Conservation (phyloP, 1,140 invertebrate genomes). For the Leptinotarsa texana region DNA sequence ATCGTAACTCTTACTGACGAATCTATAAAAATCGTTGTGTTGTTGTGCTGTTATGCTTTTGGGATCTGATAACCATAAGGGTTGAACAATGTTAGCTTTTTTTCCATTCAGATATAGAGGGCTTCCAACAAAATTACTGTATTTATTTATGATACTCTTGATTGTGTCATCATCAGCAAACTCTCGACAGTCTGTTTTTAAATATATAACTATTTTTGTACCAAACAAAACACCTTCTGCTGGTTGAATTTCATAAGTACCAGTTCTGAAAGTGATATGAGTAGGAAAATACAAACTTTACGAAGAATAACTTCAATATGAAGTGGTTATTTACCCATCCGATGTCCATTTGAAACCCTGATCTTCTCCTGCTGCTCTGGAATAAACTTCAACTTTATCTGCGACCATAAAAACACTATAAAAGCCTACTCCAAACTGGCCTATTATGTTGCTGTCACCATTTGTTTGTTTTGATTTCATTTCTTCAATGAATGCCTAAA, state of each 20-base stretch:
- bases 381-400: constrained; percentile 90
- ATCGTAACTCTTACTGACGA: constrained; percentile 83
- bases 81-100: constrained; percentile 67
- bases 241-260: constrained; percentile 86
- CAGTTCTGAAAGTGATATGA: constrained; percentile 64
- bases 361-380: constrained; percentile 64
- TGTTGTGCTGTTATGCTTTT: constrained; percentile 84
- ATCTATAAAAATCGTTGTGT: constrained; percentile 91
- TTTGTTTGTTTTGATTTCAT: constrained; percentile 70
- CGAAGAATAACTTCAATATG: not conserved
- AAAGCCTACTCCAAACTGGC: constrained; percentile 98
- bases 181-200: constrained; percentile 85
- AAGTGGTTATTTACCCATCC: constrained; percentile 71
- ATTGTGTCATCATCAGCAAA: constrained; percentile 87
- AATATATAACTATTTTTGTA: constrained; percentile 90
- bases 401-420: constrained; percentile 98
- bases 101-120: constrained; percentile 91
- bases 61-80: constrained; percentile 90
- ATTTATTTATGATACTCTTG: constrained; percentile 89
- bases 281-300: not conserved
- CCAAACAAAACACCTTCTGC: constrained; percentile 82
- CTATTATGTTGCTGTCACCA: constrained; percentile 83
- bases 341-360: constrained; percentile 83
- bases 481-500: constrained; percentile 80
- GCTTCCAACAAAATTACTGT: constrained; percentile 95